Percentiles rank a stretch among this genome's conserved stretches.
Conservation (phyloP, 2,797 vertebrate species). For the Pseudochirops cupreus region DNA sequence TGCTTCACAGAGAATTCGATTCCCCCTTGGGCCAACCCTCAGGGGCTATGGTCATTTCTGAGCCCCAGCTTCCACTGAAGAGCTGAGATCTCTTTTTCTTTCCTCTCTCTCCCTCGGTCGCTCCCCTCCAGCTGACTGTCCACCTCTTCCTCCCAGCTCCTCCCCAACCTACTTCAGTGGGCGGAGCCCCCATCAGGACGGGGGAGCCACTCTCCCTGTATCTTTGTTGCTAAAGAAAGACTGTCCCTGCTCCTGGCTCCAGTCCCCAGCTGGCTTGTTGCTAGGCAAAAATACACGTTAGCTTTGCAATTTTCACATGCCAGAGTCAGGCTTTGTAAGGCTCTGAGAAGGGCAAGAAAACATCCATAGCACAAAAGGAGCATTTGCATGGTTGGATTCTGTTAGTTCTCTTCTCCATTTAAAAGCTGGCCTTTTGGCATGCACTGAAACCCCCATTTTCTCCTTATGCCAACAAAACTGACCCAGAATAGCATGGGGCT, state of each 20-base stretch:
- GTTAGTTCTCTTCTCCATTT: neutral
- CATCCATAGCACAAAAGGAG: neutral
- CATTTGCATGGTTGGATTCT: constrained; percentile 4
- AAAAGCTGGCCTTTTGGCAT: constrained; percentile 3
- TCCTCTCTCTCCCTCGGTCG: neutral
- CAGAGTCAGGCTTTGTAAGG: constrained; percentile 35
- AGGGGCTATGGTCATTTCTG: neutral
- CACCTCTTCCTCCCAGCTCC: accelerated
- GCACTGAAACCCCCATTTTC: neutral
- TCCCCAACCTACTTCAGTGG: neutral
- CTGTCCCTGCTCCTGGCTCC: constrained; percentile 11
- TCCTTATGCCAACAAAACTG: neutral
- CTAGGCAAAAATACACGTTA: constrained; percentile 73
- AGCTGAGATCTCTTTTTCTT: neutral
- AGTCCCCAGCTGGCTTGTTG: constrained; percentile 64
- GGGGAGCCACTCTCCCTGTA: neutral
- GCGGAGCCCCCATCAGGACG: neutral
- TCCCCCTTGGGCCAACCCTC: neutral
- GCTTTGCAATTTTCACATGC: neutral
- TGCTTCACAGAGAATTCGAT: neutral
- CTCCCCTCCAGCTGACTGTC: neutral
- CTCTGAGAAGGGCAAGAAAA: neutral
- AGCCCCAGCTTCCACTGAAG: neutral
- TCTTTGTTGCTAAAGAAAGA: neutral
- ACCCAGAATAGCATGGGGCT: neutral